Conservation (phyloP, 1,140 invertebrate genomes). For the Aporrectodea caliginosa region DNA sequence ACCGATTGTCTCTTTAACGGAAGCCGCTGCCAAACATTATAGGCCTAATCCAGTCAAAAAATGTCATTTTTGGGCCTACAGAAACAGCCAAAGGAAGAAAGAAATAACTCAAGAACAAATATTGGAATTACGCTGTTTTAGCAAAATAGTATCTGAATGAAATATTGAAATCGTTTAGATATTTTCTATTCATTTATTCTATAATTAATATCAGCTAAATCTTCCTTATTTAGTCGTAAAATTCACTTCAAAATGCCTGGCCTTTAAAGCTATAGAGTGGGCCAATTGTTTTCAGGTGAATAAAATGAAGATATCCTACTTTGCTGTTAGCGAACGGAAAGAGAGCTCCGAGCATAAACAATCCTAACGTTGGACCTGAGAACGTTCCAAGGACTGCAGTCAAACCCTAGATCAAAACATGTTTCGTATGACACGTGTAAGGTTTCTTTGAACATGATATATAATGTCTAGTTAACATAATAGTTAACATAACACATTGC, state of each 20-base stretch:
- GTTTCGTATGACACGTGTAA: too few species aligned
- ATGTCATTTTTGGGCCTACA: too few species aligned
- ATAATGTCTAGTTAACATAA: too few species aligned
- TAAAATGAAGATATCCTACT: constrained; percentile 34
- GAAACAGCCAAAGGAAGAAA: too few species aligned
- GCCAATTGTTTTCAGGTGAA: background rate
- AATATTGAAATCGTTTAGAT: background rate
- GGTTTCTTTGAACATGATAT: too few species aligned
- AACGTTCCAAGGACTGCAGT: constrained; percentile 43
- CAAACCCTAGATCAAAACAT: constrained; percentile 6
- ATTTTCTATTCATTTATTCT: background rate
- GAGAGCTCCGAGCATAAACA: constrained; percentile 50
- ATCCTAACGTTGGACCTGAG: constrained; percentile 47
- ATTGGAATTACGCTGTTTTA: background rate
- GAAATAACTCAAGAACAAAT: too few species aligned
- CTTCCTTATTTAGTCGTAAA: background rate
- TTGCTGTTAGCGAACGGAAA: constrained; percentile 51
- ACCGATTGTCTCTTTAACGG: too few species aligned
- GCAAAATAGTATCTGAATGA: background rate
- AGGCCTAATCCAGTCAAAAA: too few species aligned
- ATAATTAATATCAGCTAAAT: background rate
- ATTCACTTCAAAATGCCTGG: background rate
- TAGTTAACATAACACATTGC: too few species aligned
- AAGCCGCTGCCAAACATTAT: too few species aligned
- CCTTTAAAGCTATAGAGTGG: background rate